Percentiles rank a stretch among this genome's conserved stretches.
These are phyloP conservation scores for Heliocidaris erythrogramma DNA, from an alignment of 35 echinoderm and acorn worm genomes.

Conservation along the genomic window DNA sequence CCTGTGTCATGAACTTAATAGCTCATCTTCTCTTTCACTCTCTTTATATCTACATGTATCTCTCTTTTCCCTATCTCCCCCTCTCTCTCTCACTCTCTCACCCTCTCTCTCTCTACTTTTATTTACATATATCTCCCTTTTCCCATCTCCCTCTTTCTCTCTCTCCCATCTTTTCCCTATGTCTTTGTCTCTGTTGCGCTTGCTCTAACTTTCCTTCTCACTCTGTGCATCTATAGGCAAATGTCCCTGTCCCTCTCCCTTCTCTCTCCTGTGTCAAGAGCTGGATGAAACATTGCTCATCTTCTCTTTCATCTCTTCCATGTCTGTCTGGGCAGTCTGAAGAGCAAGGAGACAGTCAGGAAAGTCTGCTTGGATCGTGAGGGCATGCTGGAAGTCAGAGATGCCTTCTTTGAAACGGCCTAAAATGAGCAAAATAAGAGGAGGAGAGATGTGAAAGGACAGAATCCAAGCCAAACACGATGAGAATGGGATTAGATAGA, in stretches of 20 bases:
- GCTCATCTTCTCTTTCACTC: too few relatives aligned
- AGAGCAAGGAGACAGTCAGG: slow-evolving; percentile 67
- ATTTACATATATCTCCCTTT: not conserved
- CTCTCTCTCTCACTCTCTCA: not conserved
- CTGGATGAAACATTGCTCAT: not conserved
- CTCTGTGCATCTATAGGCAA: too few relatives aligned
- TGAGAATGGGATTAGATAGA: too few relatives aligned
- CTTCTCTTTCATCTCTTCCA: not conserved
- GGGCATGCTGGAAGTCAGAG: slow-evolving; percentile 63
- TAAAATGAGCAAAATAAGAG: slow-evolving; percentile 46
- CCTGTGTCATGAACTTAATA: too few relatives aligned
- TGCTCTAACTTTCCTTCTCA: too few relatives aligned
- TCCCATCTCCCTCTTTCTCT: too few relatives aligned
- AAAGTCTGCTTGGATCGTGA: slow-evolving; percentile 66
- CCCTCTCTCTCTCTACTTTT: not conserved
- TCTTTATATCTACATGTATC: too few relatives aligned
- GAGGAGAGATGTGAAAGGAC: not conserved
- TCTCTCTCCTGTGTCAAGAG: not conserved
- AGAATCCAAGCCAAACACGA: too few relatives aligned
- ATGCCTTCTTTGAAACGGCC: slow-evolving; percentile 72
- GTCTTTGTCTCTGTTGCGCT: too few relatives aligned
- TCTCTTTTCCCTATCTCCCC: too few relatives aligned
- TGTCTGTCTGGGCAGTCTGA: slow-evolving; percentile 63
- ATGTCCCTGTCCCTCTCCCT: too few relatives aligned
- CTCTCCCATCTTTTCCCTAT: too few relatives aligned